These are phyloP conservation scores for Leucoptera coffeella DNA, from an alignment of 2,888 invertebrate species.

Conservation along the genomic window DNA sequence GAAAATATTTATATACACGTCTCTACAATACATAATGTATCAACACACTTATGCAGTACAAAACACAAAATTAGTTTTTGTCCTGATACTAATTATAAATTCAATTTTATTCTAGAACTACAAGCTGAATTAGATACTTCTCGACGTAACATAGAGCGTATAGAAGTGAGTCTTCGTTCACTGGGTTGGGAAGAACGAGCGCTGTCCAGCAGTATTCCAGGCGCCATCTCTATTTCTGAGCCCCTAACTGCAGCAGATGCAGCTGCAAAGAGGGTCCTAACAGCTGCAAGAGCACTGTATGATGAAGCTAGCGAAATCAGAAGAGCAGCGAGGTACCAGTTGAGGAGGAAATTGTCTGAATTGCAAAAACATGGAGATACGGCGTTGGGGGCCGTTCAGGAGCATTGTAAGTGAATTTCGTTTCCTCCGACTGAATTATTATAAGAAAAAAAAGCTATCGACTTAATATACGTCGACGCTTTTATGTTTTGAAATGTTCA, in stretches of 20 bases:
- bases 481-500: too few species aligned
- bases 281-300: conserved; percentile 17
- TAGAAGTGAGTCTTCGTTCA: conserved; percentile 28
- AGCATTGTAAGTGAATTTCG: conserved; percentile 55
- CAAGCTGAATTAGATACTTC: conserved; percentile 19
- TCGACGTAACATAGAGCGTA: conserved; percentile 24
- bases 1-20: too few species aligned
- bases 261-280: conserved; percentile 5
- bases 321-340: conserved; percentile 34
- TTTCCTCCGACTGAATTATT: too few species aligned
- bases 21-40: too few species aligned
- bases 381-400: conserved; percentile 63
- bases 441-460: too few species aligned
- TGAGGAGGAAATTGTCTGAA: conserved; percentile 46
- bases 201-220: conserved; percentile 16
- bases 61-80: too few species aligned
- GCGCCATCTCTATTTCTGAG: conserved; percentile 11
- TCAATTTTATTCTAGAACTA: conserved; percentile 23
- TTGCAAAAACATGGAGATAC: conserved; percentile 60
- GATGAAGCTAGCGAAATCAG: conserved; percentile 41
- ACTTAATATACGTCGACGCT: too few species aligned
- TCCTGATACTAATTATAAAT: too few species aligned
- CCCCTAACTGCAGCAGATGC: conserved; percentile 4
- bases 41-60: too few species aligned
- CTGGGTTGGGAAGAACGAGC: conserved; percentile 38